phyloP scores from a whole-genome alignment of 2,113 vertebrate species.

The Oceanites oceanicus region DNA sequence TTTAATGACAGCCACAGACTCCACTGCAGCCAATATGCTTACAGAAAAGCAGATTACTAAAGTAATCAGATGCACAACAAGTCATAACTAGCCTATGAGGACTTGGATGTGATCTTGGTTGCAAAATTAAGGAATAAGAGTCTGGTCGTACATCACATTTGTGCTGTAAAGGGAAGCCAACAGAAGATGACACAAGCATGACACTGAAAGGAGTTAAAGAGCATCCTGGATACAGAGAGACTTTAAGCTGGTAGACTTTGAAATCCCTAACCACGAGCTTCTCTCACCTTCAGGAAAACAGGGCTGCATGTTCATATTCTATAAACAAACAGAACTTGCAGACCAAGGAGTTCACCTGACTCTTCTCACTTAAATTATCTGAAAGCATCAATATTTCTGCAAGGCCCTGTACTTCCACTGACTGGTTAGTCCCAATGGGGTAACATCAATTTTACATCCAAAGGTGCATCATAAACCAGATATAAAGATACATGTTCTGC shows the following conservation, averaged over 20 bases:
- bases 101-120: background rate
- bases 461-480: background rate
- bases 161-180: background rate
- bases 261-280: rapidly evolving
- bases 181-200: background rate
- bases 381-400: background rate
- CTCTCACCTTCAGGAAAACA: background rate
- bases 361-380: background rate
- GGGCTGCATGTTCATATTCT: background rate
- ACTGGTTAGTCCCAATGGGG: background rate
- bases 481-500: background rate
- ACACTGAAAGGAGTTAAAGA: background rate
- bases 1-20: background rate
- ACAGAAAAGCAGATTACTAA: background rate
- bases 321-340: background rate
- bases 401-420: background rate
- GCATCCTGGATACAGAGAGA: background rate
- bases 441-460: background rate
- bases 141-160: background rate
- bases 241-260: background rate
- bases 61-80: background rate
- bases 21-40: background rate
- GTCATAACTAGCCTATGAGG: background rate
- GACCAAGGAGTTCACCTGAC: background rate
- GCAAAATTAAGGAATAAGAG: background rate